Conservation (phyloP, 2,797 vertebrate species). For the Hemibagrus guttatus region DNA sequence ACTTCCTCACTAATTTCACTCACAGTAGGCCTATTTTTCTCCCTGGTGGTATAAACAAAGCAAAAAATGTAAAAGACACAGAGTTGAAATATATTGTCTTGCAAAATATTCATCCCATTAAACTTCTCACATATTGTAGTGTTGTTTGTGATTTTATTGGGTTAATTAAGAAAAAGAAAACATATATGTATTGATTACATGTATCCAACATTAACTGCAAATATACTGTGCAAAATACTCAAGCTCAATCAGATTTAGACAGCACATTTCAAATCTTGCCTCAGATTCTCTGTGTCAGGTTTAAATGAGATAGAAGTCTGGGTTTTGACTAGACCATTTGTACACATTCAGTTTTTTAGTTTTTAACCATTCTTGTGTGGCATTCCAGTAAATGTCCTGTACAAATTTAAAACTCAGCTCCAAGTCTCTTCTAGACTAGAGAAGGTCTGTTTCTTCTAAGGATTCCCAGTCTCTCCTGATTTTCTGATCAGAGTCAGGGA, state of each 20-base stretch:
- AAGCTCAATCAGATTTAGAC: background rate
- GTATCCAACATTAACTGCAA: background rate
- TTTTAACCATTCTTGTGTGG: background rate
- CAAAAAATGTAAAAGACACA: background rate
- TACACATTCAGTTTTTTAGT: background rate
- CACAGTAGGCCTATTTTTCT: constrained; percentile 19
- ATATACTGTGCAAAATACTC: background rate
- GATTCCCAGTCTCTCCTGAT: no score
- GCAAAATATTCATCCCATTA: background rate
- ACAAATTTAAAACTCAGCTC: background rate
- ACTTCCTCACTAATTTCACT: constrained; percentile 24
- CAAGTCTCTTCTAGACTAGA: no score
- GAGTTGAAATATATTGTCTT: background rate
- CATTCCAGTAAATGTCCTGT: background rate
- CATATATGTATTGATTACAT: background rate
- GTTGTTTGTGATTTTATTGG: background rate
- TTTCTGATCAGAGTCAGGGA: background rate
- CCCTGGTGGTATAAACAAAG: background rate
- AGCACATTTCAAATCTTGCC: background rate
- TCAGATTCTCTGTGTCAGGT: background rate
- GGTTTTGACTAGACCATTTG: background rate
- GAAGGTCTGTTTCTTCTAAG: background rate
- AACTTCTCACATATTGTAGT: background rate
- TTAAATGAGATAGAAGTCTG: background rate
- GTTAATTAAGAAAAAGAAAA: background rate